Percentiles rank a stretch among this genome's conserved stretches.
Evolutionary conservation across 1,140 invertebrate genomes (phyloP).

Genomic region (Drosophila nikananu): DNA sequence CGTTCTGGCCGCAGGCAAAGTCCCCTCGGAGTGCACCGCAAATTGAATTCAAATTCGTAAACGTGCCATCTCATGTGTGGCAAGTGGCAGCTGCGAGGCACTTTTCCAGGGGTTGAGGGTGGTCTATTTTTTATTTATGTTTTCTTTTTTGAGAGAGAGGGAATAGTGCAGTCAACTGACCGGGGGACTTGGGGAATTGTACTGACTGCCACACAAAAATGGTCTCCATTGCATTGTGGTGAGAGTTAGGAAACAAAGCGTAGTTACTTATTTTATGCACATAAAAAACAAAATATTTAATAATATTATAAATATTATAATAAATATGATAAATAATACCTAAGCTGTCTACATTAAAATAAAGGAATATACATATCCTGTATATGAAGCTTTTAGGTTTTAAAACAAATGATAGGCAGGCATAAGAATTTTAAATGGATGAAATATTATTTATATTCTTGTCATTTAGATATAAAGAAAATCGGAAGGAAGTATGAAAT

Average conservation of each 20-base stretch:
- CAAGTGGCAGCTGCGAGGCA: slow-evolving; percentile 30
- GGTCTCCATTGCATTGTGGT: slow-evolving; percentile 50
- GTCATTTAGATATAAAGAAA: not conserved
- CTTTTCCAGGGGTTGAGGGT: not conserved
- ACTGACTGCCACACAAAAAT: slow-evolving; percentile 29
- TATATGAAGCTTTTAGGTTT: too few relatives aligned
- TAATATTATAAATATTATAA: too few relatives aligned
- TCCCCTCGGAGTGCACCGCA: slow-evolving; percentile 54
- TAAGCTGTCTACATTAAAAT: not conserved
- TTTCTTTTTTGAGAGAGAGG: not conserved
- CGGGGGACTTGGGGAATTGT: slow-evolving; percentile 34
- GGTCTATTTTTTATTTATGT: slow-evolving; percentile 1
- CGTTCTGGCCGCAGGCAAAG: slow-evolving; percentile 23
- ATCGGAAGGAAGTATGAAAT: not conserved
- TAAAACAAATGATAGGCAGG: too few relatives aligned
- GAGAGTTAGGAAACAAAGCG: slow-evolving; percentile 21
- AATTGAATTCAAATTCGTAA: slow-evolving; percentile 79
- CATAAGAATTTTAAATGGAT: too few relatives aligned
- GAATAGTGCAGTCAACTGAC: slow-evolving; percentile 27
- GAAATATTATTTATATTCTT: not conserved
- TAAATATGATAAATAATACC: not conserved
- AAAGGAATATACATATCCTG: not conserved
- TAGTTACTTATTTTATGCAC: not conserved
- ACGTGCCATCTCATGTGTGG: slow-evolving; percentile 64
- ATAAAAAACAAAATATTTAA: not conserved